Base-by-base conservation (phyloP, 2,797 vertebrate genomes). In the Cyprinodon diabolis region DNA sequence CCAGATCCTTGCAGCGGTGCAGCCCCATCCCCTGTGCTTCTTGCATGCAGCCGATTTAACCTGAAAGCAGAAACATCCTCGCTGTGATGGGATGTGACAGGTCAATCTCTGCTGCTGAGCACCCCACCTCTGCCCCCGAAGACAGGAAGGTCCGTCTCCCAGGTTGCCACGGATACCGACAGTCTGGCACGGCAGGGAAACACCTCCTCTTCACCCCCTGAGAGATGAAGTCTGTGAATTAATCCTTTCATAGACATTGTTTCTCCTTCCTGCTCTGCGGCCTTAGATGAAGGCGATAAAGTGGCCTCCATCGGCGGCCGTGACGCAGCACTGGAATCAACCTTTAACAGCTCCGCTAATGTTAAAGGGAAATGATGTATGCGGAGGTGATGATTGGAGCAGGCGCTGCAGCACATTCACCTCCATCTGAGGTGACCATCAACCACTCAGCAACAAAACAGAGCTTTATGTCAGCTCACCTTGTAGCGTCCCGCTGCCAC, bases 131-230 rank as follows among this genome's bases (percentile, higher is more conserved):
- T 51, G 49, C 71, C 74, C 52, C 68, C 30, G 58, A 63, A 75
- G 76, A 71, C 72, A 54, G 67, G 73, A 79, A 76, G 72, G 74
- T 66, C 45, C 12, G 56, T 57, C 52, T 57, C 52, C 74, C 58
- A 25, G 73, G 90, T 91, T 93, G 83, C 92, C 89, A 91, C 82
- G 86, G 90, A 78, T 87, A 93, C 91, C 77, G 69, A 49, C 87
- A 68, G 74, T 78, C 84, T 74, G 78, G 63, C 49, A 75, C 1
- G 45, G 47, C 82, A 81, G 87, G 85, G 85, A 73, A 79, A 63
- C 68, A 40, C 63, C 2, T 23, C 17, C n/a, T 63, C 58, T 37
- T 63, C 6, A 17, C 45, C 9, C 55, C 72, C 45, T 0, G 23
- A 60, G 45, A 71, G 12, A 58, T 57, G 49, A 40, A 40, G 49